Conservation (phyloP, 2,113 vertebrate species). For the Rhadina sibilatrix region DNA sequence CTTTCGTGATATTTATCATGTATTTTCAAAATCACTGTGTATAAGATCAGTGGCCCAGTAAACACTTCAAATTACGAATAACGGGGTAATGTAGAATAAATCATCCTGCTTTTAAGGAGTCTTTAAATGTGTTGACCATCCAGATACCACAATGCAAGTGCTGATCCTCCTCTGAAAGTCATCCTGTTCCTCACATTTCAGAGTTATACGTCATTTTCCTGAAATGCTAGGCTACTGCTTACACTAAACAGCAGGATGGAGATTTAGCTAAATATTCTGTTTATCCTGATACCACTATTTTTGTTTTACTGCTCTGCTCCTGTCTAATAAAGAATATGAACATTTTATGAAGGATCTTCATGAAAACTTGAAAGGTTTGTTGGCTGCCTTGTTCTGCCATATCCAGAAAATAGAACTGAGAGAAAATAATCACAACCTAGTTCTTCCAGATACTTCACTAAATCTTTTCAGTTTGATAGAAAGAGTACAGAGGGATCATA, state of each 20-base stretch:
- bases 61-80: neutral
- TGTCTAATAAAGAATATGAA: neutral
- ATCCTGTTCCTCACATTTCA: neutral
- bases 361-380: neutral
- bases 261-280: neutral
- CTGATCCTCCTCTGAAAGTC: neutral
- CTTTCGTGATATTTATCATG: neutral
- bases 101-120: neutral
- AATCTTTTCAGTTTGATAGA: neutral
- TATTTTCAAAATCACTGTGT: neutral
- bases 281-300: neutral
- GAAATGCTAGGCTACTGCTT: neutral
- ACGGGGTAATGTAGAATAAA: neutral
- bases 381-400: neutral
- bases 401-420: neutral
- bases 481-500: neutral
- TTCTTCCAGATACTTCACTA: neutral
- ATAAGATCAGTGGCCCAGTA: neutral
- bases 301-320: neutral
- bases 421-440: neutral
- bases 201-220: neutral
- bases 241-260: neutral
- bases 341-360: neutral
- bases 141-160: neutral
- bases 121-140: neutral